Percentiles rank a stretch among this genome's conserved stretches.
Conservation (phyloP, 2,113 vertebrate genomes). For the Azemiops feae region DNA sequence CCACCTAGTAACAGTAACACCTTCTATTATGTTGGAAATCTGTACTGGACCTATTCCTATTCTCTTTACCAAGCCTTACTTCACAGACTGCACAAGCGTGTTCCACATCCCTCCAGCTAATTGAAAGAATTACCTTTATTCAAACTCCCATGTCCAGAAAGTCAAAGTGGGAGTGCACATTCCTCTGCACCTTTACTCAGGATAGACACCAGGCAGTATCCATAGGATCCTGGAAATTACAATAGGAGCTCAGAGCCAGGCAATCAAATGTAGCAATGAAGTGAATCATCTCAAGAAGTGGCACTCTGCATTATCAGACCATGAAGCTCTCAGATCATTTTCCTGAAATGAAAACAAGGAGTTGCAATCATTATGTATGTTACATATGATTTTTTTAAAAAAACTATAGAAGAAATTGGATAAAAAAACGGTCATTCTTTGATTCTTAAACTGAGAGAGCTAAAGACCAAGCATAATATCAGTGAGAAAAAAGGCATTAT, state of each 20-base stretch:
- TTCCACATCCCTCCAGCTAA: conserved; percentile 1
- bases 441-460: neutral
- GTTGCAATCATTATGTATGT: conserved; percentile 7
- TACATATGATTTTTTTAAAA: neutral
- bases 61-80: neutral
- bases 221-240: conserved; percentile 65
- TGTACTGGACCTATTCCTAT: neutral
- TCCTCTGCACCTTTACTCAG: conserved; percentile 77
- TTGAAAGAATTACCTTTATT: conserved; percentile 81
- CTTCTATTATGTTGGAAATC: neutral
- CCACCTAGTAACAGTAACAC: neutral
- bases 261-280: conserved; percentile 18
- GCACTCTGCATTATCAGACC: conserved; percentile 4
- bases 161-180: conserved; percentile 72
- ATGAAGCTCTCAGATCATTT: conserved; percentile 15
- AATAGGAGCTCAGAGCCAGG: conserved; percentile 35
- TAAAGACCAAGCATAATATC: neutral
- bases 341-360: neutral
- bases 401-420: neutral
- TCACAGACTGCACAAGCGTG: neutral
- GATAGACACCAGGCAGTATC: conserved; percentile 75
- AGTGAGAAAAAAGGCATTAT: conserved; percentile 5
- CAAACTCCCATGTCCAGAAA: conserved; percentile 82
- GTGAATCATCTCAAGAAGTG: conserved; percentile 10
- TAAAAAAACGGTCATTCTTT: fast-evolving